Evolutionary conservation across 2,797 vertebrate species (phyloP).

Genomic region (Peromyscus attwateri): DNA sequence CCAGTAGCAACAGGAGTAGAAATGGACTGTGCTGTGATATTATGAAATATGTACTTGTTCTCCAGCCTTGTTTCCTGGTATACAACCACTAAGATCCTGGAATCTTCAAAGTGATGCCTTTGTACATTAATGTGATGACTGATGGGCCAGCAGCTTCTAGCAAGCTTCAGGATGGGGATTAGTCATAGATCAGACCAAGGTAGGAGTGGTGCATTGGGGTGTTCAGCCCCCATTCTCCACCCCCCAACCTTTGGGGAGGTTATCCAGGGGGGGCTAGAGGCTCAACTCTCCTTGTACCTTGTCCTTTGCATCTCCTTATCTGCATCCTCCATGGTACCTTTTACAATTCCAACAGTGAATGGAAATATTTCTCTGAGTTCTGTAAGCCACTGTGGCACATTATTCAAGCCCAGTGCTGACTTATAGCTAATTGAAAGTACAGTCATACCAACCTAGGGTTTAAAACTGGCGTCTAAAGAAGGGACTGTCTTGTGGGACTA

Average conservation of each 20-base stretch:
- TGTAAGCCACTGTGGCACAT: background rate
- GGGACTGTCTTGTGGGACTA: background rate
- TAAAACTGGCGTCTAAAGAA: background rate
- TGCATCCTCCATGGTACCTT: background rate
- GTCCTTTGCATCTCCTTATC: background rate
- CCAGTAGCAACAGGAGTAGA: background rate
- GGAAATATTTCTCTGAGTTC: background rate
- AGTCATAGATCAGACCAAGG: background rate
- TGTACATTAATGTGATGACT: background rate
- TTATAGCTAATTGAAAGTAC: background rate
- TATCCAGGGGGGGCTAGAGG: background rate
- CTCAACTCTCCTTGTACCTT: background rate
- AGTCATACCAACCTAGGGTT: too few relatives aligned
- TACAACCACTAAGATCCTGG: background rate
- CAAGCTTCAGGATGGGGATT: background rate
- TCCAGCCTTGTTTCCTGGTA: background rate
- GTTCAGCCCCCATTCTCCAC: background rate
- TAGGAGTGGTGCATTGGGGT: background rate
- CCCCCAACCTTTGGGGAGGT: background rate
- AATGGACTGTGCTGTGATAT: background rate
- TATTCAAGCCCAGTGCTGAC: background rate
- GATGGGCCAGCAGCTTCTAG: background rate
- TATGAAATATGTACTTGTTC: background rate
- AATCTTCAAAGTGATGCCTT: background rate
- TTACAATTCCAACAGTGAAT: background rate